Evolutionary conservation across 2,888 invertebrate genomes (phyloP).

Genomic region (Amphipoea oculea): DNA sequence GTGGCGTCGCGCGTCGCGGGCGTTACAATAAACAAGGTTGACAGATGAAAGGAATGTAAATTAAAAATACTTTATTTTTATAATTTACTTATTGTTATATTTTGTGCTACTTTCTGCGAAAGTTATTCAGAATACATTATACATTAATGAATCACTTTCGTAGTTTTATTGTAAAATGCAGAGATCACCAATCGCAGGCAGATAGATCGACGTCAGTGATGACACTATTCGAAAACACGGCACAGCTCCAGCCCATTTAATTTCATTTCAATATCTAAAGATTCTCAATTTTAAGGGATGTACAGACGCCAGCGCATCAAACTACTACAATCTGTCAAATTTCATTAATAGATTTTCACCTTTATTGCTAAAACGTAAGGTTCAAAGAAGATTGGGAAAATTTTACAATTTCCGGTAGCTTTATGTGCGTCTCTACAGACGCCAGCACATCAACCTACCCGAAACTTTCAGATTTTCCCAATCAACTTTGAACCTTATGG

Average conservation of each 20-base stretch:
- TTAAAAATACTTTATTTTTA: not conserved
- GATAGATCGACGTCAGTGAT: not conserved
- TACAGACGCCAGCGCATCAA: no score
- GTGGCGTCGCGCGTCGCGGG: not conserved
- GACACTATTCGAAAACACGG: not conserved
- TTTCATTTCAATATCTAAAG: not conserved
- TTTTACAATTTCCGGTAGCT: no score
- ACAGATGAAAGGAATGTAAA: not conserved
- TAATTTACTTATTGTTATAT: constrained; percentile 8
- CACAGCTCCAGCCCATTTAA: constrained; percentile 2
- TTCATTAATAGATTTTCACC: no score
- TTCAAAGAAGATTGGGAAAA: no score
- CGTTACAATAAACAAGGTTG: not conserved
- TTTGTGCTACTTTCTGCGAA: constrained; percentile 33
- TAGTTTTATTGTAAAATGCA: constrained; percentile 27
- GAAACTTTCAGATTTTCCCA: no score
- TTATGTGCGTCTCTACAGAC: not conserved
- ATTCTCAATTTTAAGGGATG: not conserved
- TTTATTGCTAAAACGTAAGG: no score
- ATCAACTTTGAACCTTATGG: no score
- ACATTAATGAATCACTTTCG: constrained; percentile 49
- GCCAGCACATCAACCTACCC: no score
- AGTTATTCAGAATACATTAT: constrained; percentile 41
- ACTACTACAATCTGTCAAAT: no score
- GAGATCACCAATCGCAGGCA: not conserved